Evolutionary conservation across 2,888 invertebrate species (phyloP).

Genomic region (Caenorhabditis becei): DNA sequence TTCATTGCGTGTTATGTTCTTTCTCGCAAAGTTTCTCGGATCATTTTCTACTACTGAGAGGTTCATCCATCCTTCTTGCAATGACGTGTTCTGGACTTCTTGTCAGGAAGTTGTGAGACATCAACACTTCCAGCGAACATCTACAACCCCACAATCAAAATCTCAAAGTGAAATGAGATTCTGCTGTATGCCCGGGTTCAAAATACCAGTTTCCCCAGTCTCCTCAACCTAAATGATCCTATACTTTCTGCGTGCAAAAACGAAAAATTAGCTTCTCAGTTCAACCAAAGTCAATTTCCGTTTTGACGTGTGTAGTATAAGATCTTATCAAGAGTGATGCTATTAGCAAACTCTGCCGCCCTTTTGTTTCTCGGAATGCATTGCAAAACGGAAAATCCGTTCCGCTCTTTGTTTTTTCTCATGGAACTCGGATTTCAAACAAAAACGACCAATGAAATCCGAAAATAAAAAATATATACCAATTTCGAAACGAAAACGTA

Average conservation of each 20-base stretch:
- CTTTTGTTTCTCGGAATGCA: background rate
- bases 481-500: background rate
- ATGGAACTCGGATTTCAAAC: background rate
- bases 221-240: background rate
- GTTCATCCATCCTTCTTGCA: too few relatives aligned
- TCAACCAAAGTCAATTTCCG: slow-evolving; percentile 19
- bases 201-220: slow-evolving; percentile 12
- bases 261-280: background rate
- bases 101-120: too few relatives aligned
- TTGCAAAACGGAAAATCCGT: background rate
- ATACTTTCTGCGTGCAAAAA: slow-evolving; percentile 1
- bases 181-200: background rate
- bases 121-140: too few relatives aligned
- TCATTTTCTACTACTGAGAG: background rate
- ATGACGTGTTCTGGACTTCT: background rate
- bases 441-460: background rate
- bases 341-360: background rate
- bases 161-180: slow-evolving; percentile 15
- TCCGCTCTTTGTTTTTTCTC: slow-evolving; percentile 3
- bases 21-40: background rate
- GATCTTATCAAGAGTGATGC: slow-evolving; percentile 13
- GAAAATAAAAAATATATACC: background rate
- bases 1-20: background rate
- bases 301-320: background rate
- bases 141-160: too few relatives aligned